phyloP scores from a whole-genome alignment of 2,113 vertebrate genomes.

The Actenoides hombroni region DNA sequence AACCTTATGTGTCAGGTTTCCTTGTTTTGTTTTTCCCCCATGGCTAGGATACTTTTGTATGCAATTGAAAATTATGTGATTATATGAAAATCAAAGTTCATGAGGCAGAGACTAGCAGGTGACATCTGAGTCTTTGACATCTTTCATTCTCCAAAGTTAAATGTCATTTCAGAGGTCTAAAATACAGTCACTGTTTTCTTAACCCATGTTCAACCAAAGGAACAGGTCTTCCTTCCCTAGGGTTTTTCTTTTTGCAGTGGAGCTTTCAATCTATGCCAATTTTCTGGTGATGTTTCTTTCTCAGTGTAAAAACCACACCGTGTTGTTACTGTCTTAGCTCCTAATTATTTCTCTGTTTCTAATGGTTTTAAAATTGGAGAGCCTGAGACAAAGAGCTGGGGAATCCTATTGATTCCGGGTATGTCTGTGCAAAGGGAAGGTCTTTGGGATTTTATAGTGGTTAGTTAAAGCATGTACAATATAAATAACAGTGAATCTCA shows the following conservation, averaged over 20 bases:
- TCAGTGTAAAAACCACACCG: not conserved
- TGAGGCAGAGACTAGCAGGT: not conserved
- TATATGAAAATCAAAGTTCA: not conserved
- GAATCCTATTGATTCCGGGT: not conserved
- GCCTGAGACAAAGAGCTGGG: not conserved
- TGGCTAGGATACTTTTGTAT: not conserved
- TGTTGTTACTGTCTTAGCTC: not conserved
- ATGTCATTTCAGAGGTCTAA: not conserved
- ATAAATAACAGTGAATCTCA: not conserved
- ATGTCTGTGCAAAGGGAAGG: not conserved
- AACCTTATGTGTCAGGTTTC: not conserved
- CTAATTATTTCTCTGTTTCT: not conserved
- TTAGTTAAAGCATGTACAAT: not conserved
- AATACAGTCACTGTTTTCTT: not conserved
- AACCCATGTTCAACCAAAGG: not conserved
- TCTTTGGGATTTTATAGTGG: not conserved
- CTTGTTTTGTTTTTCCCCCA: not conserved
- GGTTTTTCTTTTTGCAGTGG: not conserved
- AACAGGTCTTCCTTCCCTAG: not conserved
- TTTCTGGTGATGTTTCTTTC: not conserved
- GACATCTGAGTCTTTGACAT: not conserved
- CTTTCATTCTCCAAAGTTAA: not conserved
- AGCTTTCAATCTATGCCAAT: not conserved
- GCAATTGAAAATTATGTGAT: not conserved
- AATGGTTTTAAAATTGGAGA: not conserved